phyloP scores from a whole-genome alignment of 2,888 invertebrate species.

The Sinopyrophorus schimmeli region DNA sequence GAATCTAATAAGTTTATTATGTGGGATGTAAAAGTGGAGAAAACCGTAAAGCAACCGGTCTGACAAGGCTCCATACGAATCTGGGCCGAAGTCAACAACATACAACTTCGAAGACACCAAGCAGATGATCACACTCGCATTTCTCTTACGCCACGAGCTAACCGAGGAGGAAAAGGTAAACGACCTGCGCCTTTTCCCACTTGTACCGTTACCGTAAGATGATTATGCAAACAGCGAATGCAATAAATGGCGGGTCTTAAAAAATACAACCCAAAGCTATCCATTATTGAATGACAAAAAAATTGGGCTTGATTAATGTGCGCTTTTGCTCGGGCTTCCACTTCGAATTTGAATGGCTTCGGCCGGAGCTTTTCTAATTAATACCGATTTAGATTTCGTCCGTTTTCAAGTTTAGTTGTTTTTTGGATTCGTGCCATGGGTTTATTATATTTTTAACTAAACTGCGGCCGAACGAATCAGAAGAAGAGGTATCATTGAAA shows the following conservation, averaged over 20 bases:
- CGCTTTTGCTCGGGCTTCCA: too few species aligned
- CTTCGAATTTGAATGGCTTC: too few species aligned
- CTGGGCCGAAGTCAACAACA: constrained; percentile 44
- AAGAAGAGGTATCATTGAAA: too few species aligned
- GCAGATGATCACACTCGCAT: constrained; percentile 37
- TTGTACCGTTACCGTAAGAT: constrained; percentile 32
- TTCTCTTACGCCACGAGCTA: constrained; percentile 40
- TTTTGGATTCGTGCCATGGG: too few species aligned
- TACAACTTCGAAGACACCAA: constrained; percentile 38
- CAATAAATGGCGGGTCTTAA: constrained; percentile 25
- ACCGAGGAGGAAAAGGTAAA: constrained; percentile 38
- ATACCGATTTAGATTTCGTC: too few species aligned
- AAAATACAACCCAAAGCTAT: constrained; percentile 15
- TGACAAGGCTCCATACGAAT: constrained; percentile 33
- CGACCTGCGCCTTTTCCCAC: constrained; percentile 35
- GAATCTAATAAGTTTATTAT: constrained; percentile 21
- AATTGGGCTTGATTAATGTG: too few species aligned
- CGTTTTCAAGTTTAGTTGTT: too few species aligned
- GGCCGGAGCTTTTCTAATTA: too few species aligned
- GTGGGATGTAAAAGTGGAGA: constrained; percentile 26
- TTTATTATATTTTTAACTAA: too few species aligned
- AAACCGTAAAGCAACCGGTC: constrained; percentile 33
- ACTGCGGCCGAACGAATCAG: too few species aligned
- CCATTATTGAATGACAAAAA: too few species aligned
- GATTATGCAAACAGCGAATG: constrained; percentile 38